phyloP scores from a whole-genome alignment of 2,113 vertebrate species.

The Albula glossodonta region DNA sequence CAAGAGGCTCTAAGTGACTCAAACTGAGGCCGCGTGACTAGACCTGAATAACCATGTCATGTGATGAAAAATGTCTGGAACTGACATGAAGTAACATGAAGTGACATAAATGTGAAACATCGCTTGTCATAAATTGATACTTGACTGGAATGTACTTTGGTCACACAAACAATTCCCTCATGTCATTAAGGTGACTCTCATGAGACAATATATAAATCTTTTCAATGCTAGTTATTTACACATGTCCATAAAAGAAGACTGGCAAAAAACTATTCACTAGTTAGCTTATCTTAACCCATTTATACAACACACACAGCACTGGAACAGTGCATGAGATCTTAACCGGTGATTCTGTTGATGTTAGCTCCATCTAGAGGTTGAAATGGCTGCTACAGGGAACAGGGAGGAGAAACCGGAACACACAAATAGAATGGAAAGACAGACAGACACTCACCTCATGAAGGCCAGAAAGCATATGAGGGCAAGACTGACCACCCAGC shows the following conservation, averaged over 20 bases:
- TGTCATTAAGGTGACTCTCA: too few relatives aligned
- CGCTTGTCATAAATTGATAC: too few relatives aligned
- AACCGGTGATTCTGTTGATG: background rate
- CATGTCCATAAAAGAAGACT: too few relatives aligned
- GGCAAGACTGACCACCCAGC: slow-evolving; percentile 89
- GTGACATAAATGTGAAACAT: background rate
- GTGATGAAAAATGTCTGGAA: background rate
- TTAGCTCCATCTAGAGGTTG: background rate
- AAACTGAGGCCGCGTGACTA: background rate
- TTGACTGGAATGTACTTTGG: too few relatives aligned
- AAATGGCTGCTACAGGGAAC: background rate
- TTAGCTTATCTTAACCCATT: background rate
- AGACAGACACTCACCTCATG: slow-evolving; percentile 83
- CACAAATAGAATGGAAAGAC: background rate
- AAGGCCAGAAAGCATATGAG: slow-evolving; percentile 88
- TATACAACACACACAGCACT: background rate
- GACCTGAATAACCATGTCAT: background rate
- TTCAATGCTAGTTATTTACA: too few relatives aligned
- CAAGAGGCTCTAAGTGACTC: background rate
- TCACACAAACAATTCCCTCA: too few relatives aligned
- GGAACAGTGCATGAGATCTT: background rate
- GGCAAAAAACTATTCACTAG: too few relatives aligned
- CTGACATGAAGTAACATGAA: background rate
- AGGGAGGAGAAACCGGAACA: background rate
- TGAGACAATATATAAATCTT: too few relatives aligned